Base-by-base conservation (phyloP, 2,797 vertebrate genomes). In the Antennarius maculatus region DNA sequence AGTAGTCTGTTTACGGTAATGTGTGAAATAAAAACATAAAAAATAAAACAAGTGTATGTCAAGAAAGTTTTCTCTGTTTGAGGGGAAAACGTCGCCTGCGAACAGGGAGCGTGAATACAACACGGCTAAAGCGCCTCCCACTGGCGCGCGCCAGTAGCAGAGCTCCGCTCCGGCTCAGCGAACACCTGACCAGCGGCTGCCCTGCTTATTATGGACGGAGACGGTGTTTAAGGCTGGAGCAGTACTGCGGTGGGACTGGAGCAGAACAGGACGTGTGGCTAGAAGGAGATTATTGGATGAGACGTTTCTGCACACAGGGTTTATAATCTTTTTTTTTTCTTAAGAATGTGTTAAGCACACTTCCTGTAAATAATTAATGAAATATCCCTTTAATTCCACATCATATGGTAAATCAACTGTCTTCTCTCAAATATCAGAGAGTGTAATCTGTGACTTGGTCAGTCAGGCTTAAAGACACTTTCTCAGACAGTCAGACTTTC, bases 111-210 rank as follows among this genome's bases (percentile, higher is more conserved):
- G 84, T 86, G 81, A 91, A 93, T 96, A 93, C 93, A 94, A 88
- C 93, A 97, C 96, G 92, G 92, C 94, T 94, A 94, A 95, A 93
- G 97, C 95, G 95, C 96, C 97, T 94, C 96, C 96, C 95, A 93
- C 95, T 94, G 97, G 90, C 75, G 48, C 1, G 39, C 65, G 51
- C 69, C n/a, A 34, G 85, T 69, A 90, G 56, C 54, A 23, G 62
- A 70, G 48, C 58, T 39, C 46, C 28, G 31, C 13, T 50, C 23
- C 77, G 70, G 2, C 34, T 37, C 54, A 51, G 6, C 71, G 41
- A 15, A 63, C 72, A 72, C 66, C 58, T 79, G 48, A 76, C 4
- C 70, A 51, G 31, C 65, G 45, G 46, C 51, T 42, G 28, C 56
- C n/a, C 13, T 12, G 15, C 0, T 13, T 52, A 5, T 1, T 28